Evolutionary conservation across 2,797 vertebrate species (phyloP).

Genomic region (Ptychobarbus kaznakovi): DNA sequence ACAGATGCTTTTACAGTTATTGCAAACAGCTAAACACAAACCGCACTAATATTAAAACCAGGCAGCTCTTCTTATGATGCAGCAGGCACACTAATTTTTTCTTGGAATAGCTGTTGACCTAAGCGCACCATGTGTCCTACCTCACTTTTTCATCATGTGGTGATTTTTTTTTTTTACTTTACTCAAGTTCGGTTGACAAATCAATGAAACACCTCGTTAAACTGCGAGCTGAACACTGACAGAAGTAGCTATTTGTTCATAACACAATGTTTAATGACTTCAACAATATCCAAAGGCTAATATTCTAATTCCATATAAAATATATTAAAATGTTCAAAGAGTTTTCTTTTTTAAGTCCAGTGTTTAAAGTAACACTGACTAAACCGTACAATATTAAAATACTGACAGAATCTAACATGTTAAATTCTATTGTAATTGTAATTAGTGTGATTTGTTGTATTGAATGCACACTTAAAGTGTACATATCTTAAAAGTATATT

Average conservation of each 20-base stretch:
- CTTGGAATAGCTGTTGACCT: slow-evolving; percentile 71
- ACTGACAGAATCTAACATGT: neutral
- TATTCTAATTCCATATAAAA: slow-evolving; percentile 14
- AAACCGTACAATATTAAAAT: neutral
- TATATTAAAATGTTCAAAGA: neutral
- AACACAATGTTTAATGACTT: slow-evolving; percentile 24
- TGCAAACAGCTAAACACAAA: slow-evolving; percentile 64
- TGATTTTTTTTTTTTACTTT: no score
- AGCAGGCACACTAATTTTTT: slow-evolving; percentile 66
- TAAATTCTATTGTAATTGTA: neutral
- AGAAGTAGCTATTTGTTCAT: slow-evolving; percentile 11
- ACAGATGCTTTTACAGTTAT: slow-evolving; percentile 62
- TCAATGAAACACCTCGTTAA: slow-evolving; percentile 65
- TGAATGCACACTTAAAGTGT: neutral
- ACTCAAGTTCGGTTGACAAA: slow-evolving; percentile 57
- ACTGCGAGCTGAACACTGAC: slow-evolving; percentile 50
- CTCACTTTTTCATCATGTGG: slow-evolving; percentile 53
- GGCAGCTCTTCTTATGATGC: slow-evolving; percentile 65
- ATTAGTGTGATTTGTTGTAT: neutral
- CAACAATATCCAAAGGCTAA: slow-evolving; percentile 2
- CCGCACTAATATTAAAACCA: slow-evolving; percentile 66
- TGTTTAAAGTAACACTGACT: neutral
- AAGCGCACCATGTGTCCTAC: slow-evolving; percentile 49
- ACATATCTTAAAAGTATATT: neutral
- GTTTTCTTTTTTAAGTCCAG: neutral